Evolutionary conservation across 2,797 vertebrate species (phyloP).

Genomic region (Leptoclinus maculatus): DNA sequence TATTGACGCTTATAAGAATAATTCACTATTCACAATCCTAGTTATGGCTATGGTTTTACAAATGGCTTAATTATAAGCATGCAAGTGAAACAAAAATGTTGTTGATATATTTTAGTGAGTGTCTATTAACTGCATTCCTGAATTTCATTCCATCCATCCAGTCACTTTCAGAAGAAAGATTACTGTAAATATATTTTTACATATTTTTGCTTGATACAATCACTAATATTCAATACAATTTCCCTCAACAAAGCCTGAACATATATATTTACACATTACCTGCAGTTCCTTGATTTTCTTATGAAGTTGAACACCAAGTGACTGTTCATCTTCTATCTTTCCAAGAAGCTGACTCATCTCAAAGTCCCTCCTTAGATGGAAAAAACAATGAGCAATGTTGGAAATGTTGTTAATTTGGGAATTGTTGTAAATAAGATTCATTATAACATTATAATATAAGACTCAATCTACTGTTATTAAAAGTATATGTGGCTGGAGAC

Average conservation of each 20-base stretch:
- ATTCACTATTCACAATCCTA: background rate
- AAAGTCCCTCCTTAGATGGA: conserved; percentile 88
- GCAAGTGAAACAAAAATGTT: background rate
- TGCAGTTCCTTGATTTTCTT: conserved; percentile 88
- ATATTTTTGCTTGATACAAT: background rate
- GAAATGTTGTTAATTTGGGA: background rate
- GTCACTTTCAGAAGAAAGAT: background rate
- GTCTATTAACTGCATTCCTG: background rate
- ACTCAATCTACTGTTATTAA: too few relatives aligned
- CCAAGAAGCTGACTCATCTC: conserved; percentile 88
- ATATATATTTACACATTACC: conserved; percentile 63
- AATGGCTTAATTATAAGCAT: background rate
- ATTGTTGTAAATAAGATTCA: background rate
- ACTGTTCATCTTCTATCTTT: conserved; percentile 89
- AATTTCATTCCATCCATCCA: background rate
- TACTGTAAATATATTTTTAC: background rate
- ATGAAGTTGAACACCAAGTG: conserved; percentile 71
- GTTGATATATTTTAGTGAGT: background rate
- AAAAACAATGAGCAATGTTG: conserved; percentile 8
- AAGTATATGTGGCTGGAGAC: too few relatives aligned
- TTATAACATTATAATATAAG: too few relatives aligned
- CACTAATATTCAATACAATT: background rate
- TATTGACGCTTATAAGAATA: background rate
- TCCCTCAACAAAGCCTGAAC: background rate
- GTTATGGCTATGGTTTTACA: background rate